phyloP scores from a whole-genome alignment of 2,888 invertebrate genomes.

The Hesperia comma region DNA sequence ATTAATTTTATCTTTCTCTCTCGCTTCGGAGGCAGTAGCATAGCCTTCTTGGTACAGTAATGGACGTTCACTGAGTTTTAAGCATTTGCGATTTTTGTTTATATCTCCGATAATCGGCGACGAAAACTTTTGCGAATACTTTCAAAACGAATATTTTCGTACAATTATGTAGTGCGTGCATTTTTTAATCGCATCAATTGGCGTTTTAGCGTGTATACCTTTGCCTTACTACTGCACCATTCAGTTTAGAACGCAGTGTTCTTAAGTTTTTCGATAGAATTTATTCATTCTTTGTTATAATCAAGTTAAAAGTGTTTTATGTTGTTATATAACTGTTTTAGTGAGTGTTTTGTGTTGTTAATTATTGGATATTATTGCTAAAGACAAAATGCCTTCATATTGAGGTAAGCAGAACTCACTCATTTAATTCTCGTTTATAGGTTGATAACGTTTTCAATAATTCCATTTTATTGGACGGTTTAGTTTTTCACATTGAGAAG shows the following conservation, averaged over 20 bases:
- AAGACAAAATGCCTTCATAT: constrained; percentile 58
- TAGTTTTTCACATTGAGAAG: constrained; percentile 13
- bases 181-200: constrained; percentile 62
- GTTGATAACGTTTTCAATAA: constrained; percentile 48
- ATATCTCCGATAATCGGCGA: constrained; percentile 78
- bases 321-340: constrained; percentile 56
- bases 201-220: constrained; percentile 63
- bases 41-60: constrained; percentile 73
- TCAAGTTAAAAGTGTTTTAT: constrained; percentile 55
- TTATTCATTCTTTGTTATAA: constrained; percentile 42
- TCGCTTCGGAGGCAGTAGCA: constrained; percentile 77
- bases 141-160: constrained; percentile 67
- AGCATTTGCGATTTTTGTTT: constrained; percentile 78
- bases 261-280: constrained; percentile 32
- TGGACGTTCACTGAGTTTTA: constrained; percentile 77
- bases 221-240: constrained; percentile 59
- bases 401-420: constrained; percentile 51
- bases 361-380: constrained; percentile 45
- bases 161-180: constrained; percentile 74
- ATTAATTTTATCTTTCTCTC: constrained; percentile 71
- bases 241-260: constrained; percentile 41
- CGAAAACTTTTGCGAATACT: constrained; percentile 79
- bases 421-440: constrained; percentile 41
- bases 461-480: constrained; percentile 14
- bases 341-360: constrained; percentile 57